These are phyloP conservation scores for Zaprionus inermis DNA, from an alignment of 1,140 invertebrate genomes.

Conservation along the genomic window DNA sequence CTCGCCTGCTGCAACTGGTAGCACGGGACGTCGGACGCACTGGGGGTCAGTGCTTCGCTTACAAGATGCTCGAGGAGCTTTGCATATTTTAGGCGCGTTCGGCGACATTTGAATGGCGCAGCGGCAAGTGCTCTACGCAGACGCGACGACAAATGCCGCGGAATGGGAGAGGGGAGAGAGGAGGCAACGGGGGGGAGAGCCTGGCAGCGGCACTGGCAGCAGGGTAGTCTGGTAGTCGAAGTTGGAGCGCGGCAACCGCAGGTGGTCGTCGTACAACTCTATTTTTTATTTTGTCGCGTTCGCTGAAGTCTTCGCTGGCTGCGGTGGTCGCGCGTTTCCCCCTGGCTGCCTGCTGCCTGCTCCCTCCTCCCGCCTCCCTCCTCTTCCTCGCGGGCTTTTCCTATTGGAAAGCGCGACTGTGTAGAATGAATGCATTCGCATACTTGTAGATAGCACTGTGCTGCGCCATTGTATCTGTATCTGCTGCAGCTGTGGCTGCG, in stretches of 20 bases:
- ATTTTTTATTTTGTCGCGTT: conserved; percentile 83
- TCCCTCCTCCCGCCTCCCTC: neutral
- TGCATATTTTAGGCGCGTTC: conserved; percentile 75
- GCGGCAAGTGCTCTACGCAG: conserved; percentile 67
- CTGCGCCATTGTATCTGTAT: conserved; percentile 44
- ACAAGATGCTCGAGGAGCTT: conserved; percentile 78
- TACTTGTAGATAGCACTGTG: conserved; percentile 59
- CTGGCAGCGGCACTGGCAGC: neutral
- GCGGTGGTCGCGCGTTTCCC: conserved; percentile 27
- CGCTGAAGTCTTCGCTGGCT: conserved; percentile 65
- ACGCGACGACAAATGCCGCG: conserved; percentile 63
- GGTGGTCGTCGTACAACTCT: conserved; percentile 82
- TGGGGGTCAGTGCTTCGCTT: conserved; percentile 74
- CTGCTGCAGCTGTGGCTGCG: conserved; percentile 48
- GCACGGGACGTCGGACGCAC: conserved; percentile 17
- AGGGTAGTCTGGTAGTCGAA: conserved; percentile 14
- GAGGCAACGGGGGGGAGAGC: neutral
- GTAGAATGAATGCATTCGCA: conserved; percentile 68
- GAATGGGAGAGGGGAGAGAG: neutral
- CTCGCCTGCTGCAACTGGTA: neutral
- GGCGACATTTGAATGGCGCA: conserved; percentile 75
- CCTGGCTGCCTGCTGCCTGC: neutral
- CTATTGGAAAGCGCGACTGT: conserved; percentile 44
- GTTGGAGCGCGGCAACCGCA: conserved; percentile 57
- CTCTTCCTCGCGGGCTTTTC: conserved; percentile 23